Evolutionary conservation across 1,140 invertebrate genomes (phyloP).

Genomic region (Cherax destructor): DNA sequence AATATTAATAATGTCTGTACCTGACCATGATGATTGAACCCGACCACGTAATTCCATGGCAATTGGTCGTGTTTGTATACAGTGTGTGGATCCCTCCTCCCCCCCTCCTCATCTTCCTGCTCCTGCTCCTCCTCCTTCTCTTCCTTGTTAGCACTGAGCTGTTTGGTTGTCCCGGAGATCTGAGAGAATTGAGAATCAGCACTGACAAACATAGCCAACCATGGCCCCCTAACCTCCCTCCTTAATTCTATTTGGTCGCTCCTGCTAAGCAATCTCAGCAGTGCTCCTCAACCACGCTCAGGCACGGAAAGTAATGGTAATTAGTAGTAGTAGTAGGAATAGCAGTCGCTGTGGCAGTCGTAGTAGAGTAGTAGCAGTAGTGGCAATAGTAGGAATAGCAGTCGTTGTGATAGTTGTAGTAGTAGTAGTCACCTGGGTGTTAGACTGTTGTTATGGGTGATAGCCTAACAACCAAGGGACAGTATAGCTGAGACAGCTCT

Average conservation of each 20-base stretch:
- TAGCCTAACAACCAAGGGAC: too few relatives aligned
- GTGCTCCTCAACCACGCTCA: neutral
- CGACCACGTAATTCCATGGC: too few relatives aligned
- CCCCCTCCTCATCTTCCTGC: neutral
- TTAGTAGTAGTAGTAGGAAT: neutral
- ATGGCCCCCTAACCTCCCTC: neutral
- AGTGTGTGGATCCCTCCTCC: too few relatives aligned
- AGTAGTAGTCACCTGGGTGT: too few relatives aligned
- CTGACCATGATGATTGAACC: too few relatives aligned
- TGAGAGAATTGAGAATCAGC: conserved; percentile 49
- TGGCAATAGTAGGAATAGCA: neutral
- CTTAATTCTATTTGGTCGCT: conserved; percentile 22
- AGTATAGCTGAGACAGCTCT: too few relatives aligned
- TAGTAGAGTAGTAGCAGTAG: neutral
- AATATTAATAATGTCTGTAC: too few relatives aligned
- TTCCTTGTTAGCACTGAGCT: conserved; percentile 33
- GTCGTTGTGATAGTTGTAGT: too few relatives aligned
- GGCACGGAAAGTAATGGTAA: neutral
- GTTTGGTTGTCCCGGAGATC: conserved; percentile 46
- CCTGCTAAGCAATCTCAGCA: conserved; percentile 18
- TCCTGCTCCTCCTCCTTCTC: neutral
- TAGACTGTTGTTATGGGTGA: too few relatives aligned
- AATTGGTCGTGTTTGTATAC: too few relatives aligned
- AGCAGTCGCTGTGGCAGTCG: neutral
- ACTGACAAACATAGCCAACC: conserved; percentile 31